phyloP scores from a whole-genome alignment of 2,888 invertebrate genomes.

The Notodonta dromedarius region DNA sequence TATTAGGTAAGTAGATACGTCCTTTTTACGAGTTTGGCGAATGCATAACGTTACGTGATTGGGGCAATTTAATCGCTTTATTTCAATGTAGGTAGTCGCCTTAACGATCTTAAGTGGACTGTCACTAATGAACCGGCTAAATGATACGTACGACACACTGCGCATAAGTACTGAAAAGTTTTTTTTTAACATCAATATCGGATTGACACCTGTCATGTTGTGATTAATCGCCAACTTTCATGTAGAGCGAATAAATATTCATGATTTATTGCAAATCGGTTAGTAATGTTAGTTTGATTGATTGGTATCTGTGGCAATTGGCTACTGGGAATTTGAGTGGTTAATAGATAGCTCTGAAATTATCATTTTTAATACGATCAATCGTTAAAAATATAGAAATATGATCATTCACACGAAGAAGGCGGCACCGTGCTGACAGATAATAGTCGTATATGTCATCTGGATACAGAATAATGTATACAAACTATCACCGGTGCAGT shows the following conservation, averaged over 20 bases:
- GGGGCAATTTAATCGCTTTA: slow-evolving; percentile 15
- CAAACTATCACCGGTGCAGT: too few species aligned
- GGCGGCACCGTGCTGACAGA: too few species aligned
- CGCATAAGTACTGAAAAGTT: slow-evolving; percentile 30
- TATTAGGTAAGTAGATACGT: background rate
- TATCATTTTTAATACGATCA: too few species aligned
- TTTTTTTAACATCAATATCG: slow-evolving; percentile 21
- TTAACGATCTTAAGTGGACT: slow-evolving; percentile 38
- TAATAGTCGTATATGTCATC: too few species aligned
- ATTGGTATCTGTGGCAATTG: slow-evolving; percentile 6
- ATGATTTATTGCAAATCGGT: slow-evolving; percentile 4
- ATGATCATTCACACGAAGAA: too few species aligned
- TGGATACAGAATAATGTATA: too few species aligned
- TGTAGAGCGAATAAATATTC: slow-evolving; percentile 7
- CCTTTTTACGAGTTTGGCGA: slow-evolving; percentile 13
- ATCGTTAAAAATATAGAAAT: too few species aligned
- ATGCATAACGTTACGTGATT: background rate
- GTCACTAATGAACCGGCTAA: slow-evolving; percentile 31
- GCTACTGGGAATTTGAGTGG: background rate
- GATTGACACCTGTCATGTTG: slow-evolving; percentile 35
- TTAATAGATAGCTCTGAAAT: background rate
- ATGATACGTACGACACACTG: slow-evolving; percentile 21
- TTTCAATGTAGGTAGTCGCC: slow-evolving; percentile 22
- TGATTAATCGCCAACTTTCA: slow-evolving; percentile 27
- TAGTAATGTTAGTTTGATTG: slow-evolving; percentile 4